Base-by-base conservation (phyloP, 2,113 vertebrate species). In the Desmodus rotundus region DNA sequence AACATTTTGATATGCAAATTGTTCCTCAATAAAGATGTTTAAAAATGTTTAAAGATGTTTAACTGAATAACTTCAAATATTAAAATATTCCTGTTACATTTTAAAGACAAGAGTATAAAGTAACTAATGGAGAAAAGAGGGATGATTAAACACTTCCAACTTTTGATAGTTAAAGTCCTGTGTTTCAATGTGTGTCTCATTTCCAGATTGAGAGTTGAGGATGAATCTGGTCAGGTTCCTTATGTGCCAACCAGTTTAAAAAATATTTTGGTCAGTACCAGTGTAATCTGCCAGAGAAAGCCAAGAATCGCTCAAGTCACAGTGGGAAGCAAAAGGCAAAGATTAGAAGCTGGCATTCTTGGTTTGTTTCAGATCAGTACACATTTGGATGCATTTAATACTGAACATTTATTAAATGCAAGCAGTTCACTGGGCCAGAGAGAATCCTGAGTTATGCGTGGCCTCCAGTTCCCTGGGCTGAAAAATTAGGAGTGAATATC, bases 401-500 rank as follows among this genome's bases (percentile, higher is more conserved):
- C 73, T 81, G 86, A 94, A 83, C 56, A 94, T 87, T 96, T 97
- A 97, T 97, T 97, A 96, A 97, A 93, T 87, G 80, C 58, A 93
- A 96, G 74, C 78, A 91, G 65, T 14, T 80, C 56, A 96, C 41
- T 95, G 91, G 94, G 41, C 86, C 73, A 96, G 33, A 68, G 82
- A 97, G 89, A 96, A 94, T 96, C 83, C 81, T 43, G 19, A 97
- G 82, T 74, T 92, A 77, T 96, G 85, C 36, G 5, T 89, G 70
- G 86, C 83, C 78, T 96, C 82, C 63, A 97, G 95, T 50, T 84
- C 91, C 76, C 22, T 97, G 91, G 91, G 95, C 93, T 96, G 96
- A 97, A 94, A 97, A 96, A 97, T 93, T 96, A 31, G 38, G 88
- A 97, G 47, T 91, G 94, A 93, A 43, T 95, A 91, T 93, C 92